A percentile compares a stretch with the other conserved stretches of the same genome.
Conservation (phyloP, 2,888 invertebrate species). For the Spisula subtruncata region DNA sequence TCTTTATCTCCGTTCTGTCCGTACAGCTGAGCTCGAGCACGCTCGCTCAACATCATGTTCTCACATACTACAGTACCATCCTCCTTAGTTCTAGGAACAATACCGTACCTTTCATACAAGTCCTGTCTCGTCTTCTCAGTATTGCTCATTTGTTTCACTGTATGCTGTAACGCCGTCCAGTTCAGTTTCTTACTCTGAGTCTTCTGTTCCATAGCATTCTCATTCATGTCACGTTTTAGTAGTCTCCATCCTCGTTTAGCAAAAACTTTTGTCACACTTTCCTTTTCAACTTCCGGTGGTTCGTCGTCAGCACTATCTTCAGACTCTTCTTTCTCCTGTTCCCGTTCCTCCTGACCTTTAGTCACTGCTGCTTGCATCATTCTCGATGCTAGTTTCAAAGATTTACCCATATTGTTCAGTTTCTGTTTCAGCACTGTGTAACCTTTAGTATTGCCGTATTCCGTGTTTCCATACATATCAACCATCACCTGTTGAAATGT, state of each 20-base stretch:
- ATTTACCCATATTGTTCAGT: slow-evolving; percentile 66
- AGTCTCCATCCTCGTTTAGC: slow-evolving; percentile 80
- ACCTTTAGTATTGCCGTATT: slow-evolving; percentile 74
- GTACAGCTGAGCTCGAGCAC: slow-evolving; percentile 66
- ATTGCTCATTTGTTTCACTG: slow-evolving; percentile 76
- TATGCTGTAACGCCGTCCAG: slow-evolving; percentile 80
- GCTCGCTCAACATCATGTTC: slow-evolving; percentile 82
- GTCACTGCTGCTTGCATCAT: slow-evolving; percentile 56
- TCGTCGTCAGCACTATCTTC: slow-evolving; percentile 35
- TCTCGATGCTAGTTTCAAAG: slow-evolving; percentile 63
- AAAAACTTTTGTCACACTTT: slow-evolving; percentile 60
- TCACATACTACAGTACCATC: slow-evolving; percentile 78
- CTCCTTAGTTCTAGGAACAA: slow-evolving; percentile 74
- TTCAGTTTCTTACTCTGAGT: slow-evolving; percentile 74
- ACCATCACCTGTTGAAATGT: slow-evolving; percentile 80
- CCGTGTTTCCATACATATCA: slow-evolving; percentile 79
- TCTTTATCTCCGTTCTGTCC: slow-evolving; percentile 38
- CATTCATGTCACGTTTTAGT: slow-evolving; percentile 77
- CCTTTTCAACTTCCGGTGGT: slow-evolving; percentile 35
- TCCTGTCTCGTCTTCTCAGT: slow-evolving; percentile 77
- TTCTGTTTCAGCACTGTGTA: slow-evolving; percentile 74
- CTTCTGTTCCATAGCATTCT: slow-evolving; percentile 74
- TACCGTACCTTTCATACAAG: slow-evolving; percentile 82
- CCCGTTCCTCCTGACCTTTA: slow-evolving; percentile 52
- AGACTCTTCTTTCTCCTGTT: slow-evolving; percentile 47